Evolutionary conservation across 2,113 vertebrate species (phyloP), one percentile per base, ranked within the genome.

Genomic region (Oreochromis niloticus): DNA sequence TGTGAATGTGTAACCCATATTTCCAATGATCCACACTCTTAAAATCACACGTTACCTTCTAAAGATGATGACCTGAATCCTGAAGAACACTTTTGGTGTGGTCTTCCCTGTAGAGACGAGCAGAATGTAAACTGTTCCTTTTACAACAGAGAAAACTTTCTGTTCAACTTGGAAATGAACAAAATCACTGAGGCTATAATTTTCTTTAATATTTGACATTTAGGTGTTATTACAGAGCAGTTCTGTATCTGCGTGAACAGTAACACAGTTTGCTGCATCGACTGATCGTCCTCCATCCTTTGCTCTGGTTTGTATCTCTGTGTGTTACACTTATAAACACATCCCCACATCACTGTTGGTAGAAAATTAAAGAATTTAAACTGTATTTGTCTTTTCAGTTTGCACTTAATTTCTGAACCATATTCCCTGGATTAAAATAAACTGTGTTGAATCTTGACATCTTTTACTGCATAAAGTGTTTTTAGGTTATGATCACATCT

Each of bases 101-200:
- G 10, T 41, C 39, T 5, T 36, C 9, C 32, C 59, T 63, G 32
- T n/a, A 0, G 32, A 66, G 9, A 66, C 4, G 36, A 22, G 63
- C 63, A 43, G 36, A 8, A 43, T 2, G 7, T 3, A 2, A 41
- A 41, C 19, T 3, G 19, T 22, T 41, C 1, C 4, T 41, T 66
- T 66, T 3, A 66, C 63, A 13, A 12, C 17, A 22, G 34, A 46
- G 43, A 41, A 68, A 68, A 71, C 63, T 24, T 41, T 36, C 59
- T 36, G 32, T 36, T 68, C 1, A 1, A n/a, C 36, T 43, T 43
- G 7, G 36, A 24, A 41, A 24, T 8, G n/a, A 41, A n/a, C 36
- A 41, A 66, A 36, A 66, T 39, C 0, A 19, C 32, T n/a, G 59
- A 36, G 17, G 59, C 2, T 34, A 11, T 0, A 0, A 36, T 39